A percentile compares a stretch with the other conserved stretches of the same genome.
Evolutionary conservation across 1,140 invertebrate genomes (phyloP).

Genomic region (Mycetomoellerius zeteki): DNA sequence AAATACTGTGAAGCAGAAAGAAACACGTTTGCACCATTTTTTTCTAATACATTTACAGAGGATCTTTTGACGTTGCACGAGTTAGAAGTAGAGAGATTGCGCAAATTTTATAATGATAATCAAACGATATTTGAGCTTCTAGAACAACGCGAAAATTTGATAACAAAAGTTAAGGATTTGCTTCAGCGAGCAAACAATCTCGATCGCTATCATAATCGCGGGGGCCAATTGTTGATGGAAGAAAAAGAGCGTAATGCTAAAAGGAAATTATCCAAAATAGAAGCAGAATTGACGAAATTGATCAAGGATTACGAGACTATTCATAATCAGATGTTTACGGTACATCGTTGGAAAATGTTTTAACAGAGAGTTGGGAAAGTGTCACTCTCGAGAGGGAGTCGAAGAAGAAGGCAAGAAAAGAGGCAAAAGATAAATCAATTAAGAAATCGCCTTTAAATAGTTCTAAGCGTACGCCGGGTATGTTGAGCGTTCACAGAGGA

Average conservation of each 20-base stretch:
- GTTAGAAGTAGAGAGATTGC: slow-evolving; percentile 90
- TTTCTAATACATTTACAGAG: slow-evolving; percentile 90
- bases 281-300: slow-evolving; percentile 88
- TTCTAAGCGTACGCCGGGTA: slow-evolving; percentile 70
- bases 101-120: slow-evolving; percentile 87
- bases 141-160: slow-evolving; percentile 88
- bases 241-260: slow-evolving; percentile 93
- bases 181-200: slow-evolving; percentile 92
- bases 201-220: slow-evolving; percentile 94
- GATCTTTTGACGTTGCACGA: slow-evolving; percentile 91
- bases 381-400: slow-evolving; percentile 81
- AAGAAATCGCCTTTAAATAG: slow-evolving; percentile 81
- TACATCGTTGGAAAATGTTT: slow-evolving; percentile 87
- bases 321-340: slow-evolving; percentile 88
- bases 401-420: slow-evolving; percentile 82
- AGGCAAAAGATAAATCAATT: slow-evolving; percentile 81
- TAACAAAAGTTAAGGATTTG: slow-evolving; percentile 90
- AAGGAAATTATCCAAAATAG: slow-evolving; percentile 90
- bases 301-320: slow-evolving; percentile 87
- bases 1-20: slow-evolving; percentile 85
- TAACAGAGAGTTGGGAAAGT: slow-evolving; percentile 87
- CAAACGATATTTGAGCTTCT: slow-evolving; percentile 90
- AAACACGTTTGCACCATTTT: slow-evolving; percentile 88
- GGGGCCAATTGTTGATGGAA: slow-evolving; percentile 93
- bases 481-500: slow-evolving; percentile 70